These are phyloP conservation scores for Imbricaverruca yamaguchii DNA, from an alignment of 2,888 invertebrate species.

Conservation along the genomic window DNA sequence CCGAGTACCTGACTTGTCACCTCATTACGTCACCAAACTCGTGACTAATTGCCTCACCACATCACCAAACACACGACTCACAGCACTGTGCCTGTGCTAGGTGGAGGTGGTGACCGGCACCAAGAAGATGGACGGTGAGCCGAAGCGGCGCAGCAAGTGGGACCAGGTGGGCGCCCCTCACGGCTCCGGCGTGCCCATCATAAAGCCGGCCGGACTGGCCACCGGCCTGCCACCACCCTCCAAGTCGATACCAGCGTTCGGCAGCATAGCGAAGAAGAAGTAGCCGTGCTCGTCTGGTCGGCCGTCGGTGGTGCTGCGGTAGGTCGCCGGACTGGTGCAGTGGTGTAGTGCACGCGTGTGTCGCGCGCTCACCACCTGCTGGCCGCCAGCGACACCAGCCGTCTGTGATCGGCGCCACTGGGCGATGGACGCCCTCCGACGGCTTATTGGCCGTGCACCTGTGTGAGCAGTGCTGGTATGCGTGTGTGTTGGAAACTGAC, in stretches of 20 bases:
- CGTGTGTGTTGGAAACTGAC: no score
- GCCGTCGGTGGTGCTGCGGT: no score
- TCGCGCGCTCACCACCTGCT: neutral
- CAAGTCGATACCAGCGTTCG: neutral
- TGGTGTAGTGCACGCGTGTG: neutral
- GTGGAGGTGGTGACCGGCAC: conserved; percentile 71
- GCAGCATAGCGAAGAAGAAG: neutral
- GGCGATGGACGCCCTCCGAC: no score
- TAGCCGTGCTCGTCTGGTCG: no score
- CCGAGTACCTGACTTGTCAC: no score
- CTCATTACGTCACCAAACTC: no score
- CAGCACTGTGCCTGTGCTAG: conserved; percentile 27
- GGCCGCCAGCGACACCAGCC: no score
- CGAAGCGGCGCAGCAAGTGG: conserved; percentile 75
- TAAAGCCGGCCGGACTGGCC: conserved; percentile 15
- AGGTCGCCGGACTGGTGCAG: neutral
- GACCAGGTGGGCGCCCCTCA: conserved; percentile 58
- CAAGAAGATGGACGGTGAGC: conserved; percentile 36
- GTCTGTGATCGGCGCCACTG: no score
- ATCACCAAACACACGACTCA: no score
- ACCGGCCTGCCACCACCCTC: neutral
- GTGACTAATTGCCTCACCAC: no score
- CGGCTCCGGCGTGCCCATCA: conserved; percentile 25
- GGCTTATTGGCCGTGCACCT: no score
- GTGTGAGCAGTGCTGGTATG: no score